Base-by-base conservation (phyloP, 2,888 invertebrate species). In the Pteria penguin region DNA sequence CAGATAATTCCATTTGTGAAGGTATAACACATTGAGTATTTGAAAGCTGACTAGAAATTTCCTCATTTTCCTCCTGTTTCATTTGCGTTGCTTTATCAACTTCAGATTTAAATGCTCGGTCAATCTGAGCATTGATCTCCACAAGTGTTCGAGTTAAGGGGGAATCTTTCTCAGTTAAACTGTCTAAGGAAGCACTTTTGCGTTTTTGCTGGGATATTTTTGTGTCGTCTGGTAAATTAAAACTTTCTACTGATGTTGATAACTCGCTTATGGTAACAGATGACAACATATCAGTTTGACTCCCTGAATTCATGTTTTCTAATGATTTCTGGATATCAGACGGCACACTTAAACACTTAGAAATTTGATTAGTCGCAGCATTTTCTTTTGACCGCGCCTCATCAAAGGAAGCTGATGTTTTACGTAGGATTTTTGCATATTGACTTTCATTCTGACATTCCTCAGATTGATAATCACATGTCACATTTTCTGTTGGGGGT, bases 291-390 rank as follows among this genome's bases (percentile, higher is more conserved):
- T 89, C 89, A 4, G 83, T 84, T 69, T 87, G 87, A 76, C 87
- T 87, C 5, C 82, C 89, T 65, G 82, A 77, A 24, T 82, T 84
- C 63, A 90, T 83, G 72, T 89, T 88, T 74, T 90, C 89, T 36
- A 90, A 54, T 4, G 89, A 90, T 78, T 84, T 85, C 62, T 87
- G 88, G 71, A 90, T 89, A 71, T 90, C 89, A 22, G 88, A 87
- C 1, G 89, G 89, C 57, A 90, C 87, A 81, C 89, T 90, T 61
- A 90, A 78, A 78, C 88, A 88, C 76, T 89, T 89, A n/a, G 84
- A 74, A 62, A 78, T 78, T 54, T 72, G 74, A 18, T 72, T 69
- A 31, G 62, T 24, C 27, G 63, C 57, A 24, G 36, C 27, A 33
- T 66, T 73, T 52, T 65, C 18, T 65, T 65, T 36, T 32, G 58